Evolutionary conservation across 37 sponge, comb jelly and placozoan genomes (phyloP).

Genomic region (Axinella damicornis): DNA sequence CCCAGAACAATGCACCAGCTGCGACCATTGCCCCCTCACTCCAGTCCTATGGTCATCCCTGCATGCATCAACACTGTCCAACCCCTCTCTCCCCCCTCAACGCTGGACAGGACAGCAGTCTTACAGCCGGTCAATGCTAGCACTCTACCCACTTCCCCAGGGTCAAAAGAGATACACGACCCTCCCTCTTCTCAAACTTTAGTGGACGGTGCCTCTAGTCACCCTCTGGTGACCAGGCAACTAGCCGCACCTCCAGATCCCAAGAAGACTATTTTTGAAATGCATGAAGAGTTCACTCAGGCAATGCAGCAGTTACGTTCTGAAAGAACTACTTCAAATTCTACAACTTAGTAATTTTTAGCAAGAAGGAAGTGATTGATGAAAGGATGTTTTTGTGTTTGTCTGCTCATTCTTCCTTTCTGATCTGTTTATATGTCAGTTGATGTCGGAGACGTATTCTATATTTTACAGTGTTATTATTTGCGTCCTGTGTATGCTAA

Average conservation of each 20-base stretch:
- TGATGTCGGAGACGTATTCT: too few relatives aligned
- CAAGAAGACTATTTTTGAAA: constrained; percentile 38
- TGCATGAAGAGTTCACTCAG: constrained; percentile 63
- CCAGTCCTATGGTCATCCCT: constrained; percentile 28
- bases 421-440: too few relatives aligned
- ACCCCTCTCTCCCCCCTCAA: constrained; percentile 36
- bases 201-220: not conserved
- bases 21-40: constrained; percentile 24
- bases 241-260: constrained; percentile 41
- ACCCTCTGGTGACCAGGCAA: constrained; percentile 15
- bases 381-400: too few relatives aligned
- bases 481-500: too few relatives aligned
- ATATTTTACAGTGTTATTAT: too few relatives aligned
- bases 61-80: not conserved
- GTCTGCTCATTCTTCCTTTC: too few relatives aligned
- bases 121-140: constrained; percentile 9
- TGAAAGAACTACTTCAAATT: constrained; percentile 24
- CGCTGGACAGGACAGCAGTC: constrained; percentile 32
- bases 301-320: constrained; percentile 38
- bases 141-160: too few relatives aligned
- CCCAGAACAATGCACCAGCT: not conserved
- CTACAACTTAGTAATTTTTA: not conserved
- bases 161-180: not conserved
- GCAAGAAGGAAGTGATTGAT: too few relatives aligned
- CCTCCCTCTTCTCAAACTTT: not conserved